Percentiles rank a stretch among this genome's conserved stretches.
phyloP scores from a whole-genome alignment of 2,113 vertebrate species.

The Cyprinodon brontotheroides region DNA sequence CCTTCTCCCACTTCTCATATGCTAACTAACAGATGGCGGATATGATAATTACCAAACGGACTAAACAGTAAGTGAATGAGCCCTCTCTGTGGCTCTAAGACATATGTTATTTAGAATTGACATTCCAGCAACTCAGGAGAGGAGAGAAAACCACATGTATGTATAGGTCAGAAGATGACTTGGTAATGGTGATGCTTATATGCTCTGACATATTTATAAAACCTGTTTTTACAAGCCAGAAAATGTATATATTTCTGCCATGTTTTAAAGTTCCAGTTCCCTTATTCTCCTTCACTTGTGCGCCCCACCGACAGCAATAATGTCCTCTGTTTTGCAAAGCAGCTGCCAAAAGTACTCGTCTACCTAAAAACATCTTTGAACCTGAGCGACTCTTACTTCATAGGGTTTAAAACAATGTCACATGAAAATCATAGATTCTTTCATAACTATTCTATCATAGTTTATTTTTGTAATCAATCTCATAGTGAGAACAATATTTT shows the following conservation, averaged over 20 bases:
- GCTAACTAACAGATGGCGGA: slow-evolving; percentile 62
- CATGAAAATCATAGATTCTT: too few relatives aligned
- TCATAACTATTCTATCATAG: too few relatives aligned
- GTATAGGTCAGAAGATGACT: background rate
- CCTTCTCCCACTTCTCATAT: slow-evolving; percentile 52
- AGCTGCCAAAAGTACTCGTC: background rate
- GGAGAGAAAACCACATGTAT: background rate
- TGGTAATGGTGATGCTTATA: background rate
- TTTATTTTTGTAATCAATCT: too few relatives aligned
- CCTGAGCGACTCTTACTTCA: too few relatives aligned
- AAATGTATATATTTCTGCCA: slow-evolving; percentile 1
- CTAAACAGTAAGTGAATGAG: slow-evolving; percentile 48
- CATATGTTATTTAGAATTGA: slow-evolving; percentile 34
- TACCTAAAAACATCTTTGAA: too few relatives aligned
- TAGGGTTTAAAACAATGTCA: too few relatives aligned
- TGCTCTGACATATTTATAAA: background rate
- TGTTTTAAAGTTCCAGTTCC: background rate
- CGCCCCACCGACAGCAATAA: background rate
- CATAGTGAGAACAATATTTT: too few relatives aligned
- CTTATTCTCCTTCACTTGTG: background rate
- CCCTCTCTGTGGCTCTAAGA: slow-evolving; percentile 8
- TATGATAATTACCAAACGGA: slow-evolving; percentile 58
- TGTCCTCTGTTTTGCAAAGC: slow-evolving; percentile 13
- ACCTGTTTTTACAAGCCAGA: slow-evolving; percentile 6
- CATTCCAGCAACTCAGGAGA: slow-evolving; percentile 17